Evolutionary conservation across 2,797 vertebrate genomes (phyloP).

Genomic region (Aplochiton taeniatus): DNA sequence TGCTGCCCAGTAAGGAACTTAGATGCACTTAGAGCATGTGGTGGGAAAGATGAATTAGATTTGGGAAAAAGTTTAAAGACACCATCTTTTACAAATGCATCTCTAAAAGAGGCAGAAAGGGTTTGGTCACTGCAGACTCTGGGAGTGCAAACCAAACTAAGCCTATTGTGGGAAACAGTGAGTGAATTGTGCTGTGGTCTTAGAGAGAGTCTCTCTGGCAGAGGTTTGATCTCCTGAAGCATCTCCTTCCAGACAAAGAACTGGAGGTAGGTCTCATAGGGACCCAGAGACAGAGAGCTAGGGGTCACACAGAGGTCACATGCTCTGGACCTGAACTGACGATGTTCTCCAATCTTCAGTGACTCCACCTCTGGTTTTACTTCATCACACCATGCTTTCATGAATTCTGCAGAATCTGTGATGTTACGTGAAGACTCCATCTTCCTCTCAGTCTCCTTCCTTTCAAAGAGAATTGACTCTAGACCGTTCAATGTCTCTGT

Average conservation of each 20-base stretch:
- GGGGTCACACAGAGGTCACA: slow-evolving; percentile 30
- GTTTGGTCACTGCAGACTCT: background rate
- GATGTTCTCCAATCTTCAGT: background rate
- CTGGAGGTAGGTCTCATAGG: slow-evolving; percentile 62
- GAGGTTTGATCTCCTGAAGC: slow-evolving; percentile 46
- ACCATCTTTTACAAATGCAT: too few relatives aligned
- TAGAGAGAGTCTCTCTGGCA: slow-evolving; percentile 24
- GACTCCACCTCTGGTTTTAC: background rate
- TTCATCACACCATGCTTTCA: slow-evolving; percentile 33
- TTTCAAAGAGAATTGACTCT: slow-evolving; percentile 17
- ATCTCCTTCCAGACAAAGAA: slow-evolving; percentile 69
- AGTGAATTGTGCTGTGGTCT: background rate
- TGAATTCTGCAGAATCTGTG: slow-evolving; percentile 15
- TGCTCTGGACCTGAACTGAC: slow-evolving; percentile 9
- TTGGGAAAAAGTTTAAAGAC: too few relatives aligned
- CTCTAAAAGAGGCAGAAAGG: too few relatives aligned
- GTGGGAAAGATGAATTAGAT: slow-evolving; percentile 6
- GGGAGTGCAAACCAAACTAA: slow-evolving; percentile 10
- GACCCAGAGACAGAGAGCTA: slow-evolving; percentile 40
- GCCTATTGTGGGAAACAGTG: slow-evolving; percentile 23
- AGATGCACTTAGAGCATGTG: slow-evolving; percentile 18
- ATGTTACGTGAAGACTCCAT: slow-evolving; percentile 19
- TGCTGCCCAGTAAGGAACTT: slow-evolving; percentile 46
- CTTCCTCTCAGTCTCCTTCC: slow-evolving; percentile 17
- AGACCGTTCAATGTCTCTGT: slow-evolving; percentile 1